Base-by-base conservation (phyloP, 2,888 invertebrate genomes). In the Ochropleura plecta region DNA sequence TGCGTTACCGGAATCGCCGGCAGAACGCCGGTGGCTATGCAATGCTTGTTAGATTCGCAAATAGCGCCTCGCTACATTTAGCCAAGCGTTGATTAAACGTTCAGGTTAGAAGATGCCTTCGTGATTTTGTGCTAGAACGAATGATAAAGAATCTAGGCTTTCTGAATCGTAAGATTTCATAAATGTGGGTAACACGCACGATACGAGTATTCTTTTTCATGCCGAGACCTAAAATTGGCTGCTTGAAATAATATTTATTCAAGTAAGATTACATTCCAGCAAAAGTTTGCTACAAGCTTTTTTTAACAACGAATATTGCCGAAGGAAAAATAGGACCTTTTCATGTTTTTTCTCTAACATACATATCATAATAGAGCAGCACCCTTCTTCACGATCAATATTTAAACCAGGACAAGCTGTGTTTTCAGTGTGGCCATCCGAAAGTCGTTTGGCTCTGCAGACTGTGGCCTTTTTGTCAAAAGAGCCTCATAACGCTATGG, bases 371-470 rank as follows among this genome's bases (percentile, higher is more conserved):
- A 40, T 76, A 71, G 49, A 71, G 16, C 67, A 73, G 18, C 62
- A n/a, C 44, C 64, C 62, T 80, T 75, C 51, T 78, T 75, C 10
- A 40, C 62, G 76, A 81, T 86, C 83, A 75, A 84, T 83, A 86
- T 79, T 79, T 40, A 76, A 81, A 78, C 66, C 70, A 82, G 72
- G 72, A 74, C 77, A 86, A 65, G 74, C 85, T 78, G 78, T 79
- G 76, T 82, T 86, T 83, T 83, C 67, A 71, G 76, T 66, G 40
- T 78, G 78, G 63, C 67, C 72, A 81, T 80, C 76, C 18, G 57
- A 86, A 83, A 70, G 77, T 82, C 79, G 77, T 81, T 86, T 83
- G 83, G 85, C 81, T 75, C 72, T 42, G 63, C 65, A 68, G 71
- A 7, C 55, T 49, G 42, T 64, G 62, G 72, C 63, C 63, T 72